Percentiles rank a stretch among this genome's conserved stretches.
phyloP scores from a whole-genome alignment of 2,888 invertebrate genomes.

The Chalcis sispes region DNA sequence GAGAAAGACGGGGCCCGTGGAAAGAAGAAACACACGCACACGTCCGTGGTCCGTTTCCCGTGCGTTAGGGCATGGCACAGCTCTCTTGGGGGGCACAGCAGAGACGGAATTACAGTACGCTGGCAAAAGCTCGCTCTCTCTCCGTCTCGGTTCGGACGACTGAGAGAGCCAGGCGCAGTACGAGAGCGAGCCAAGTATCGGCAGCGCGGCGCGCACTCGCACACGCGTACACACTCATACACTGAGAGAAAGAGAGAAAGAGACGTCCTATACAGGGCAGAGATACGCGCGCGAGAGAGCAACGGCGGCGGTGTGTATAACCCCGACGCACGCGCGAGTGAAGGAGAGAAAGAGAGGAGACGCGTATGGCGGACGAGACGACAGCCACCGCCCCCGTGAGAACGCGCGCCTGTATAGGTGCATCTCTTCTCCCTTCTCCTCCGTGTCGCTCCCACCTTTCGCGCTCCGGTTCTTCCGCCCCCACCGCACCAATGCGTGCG shows the following conservation, averaged over 20 bases:
- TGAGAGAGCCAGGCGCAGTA: not conserved
- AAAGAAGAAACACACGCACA: constrained; percentile 33
- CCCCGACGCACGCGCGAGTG: not conserved
- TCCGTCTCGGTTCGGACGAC: too few relatives aligned
- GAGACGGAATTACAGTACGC: not conserved
- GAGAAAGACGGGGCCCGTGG: constrained; percentile 14
- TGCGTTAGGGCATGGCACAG: constrained; percentile 51
- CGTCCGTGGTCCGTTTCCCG: constrained; percentile 23
- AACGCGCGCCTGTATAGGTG: not conserved
- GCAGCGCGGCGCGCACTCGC: not conserved
- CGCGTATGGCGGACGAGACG: constrained; percentile 40
- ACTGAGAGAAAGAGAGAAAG: constrained; percentile 8
- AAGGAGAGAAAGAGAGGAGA: not conserved
- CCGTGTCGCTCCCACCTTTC: constrained; percentile 12
- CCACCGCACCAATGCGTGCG: not conserved
- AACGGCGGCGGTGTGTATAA: too few relatives aligned
- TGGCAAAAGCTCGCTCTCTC: not conserved
- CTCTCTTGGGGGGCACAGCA: constrained; percentile 10
- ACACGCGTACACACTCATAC: not conserved
- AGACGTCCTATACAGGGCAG: too few relatives aligned
- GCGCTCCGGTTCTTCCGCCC: not conserved
- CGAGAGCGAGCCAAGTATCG: too few relatives aligned
- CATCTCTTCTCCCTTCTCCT: not conserved
- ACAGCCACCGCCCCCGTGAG: constrained; percentile 55
- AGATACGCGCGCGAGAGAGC: too few relatives aligned